phyloP scores from a whole-genome alignment of 2,888 invertebrate genomes.

The Pimpla rufipes region DNA sequence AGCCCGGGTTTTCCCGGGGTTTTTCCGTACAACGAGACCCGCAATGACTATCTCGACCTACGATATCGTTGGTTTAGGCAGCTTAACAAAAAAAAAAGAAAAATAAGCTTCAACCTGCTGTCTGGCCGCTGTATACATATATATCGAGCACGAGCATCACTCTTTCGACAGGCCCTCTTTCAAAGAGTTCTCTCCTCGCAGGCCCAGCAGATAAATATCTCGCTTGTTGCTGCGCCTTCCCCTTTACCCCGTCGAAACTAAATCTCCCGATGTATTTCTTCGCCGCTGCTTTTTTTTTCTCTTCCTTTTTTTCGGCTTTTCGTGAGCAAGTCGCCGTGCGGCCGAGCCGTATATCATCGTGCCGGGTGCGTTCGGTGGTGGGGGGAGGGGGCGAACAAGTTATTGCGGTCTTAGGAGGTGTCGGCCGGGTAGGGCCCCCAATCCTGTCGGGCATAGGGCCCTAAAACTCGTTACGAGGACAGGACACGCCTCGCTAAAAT shows the following conservation, averaged over 20 bases:
- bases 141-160: constrained; percentile 10
- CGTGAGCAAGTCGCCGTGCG: constrained; percentile 50
- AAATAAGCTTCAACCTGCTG: constrained; percentile 3
- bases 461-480: constrained; percentile 78
- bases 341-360: constrained; percentile 75
- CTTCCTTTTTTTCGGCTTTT: constrained; percentile 52
- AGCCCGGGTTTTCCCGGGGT: background rate
- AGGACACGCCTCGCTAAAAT: constrained; percentile 28
- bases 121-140: background rate
- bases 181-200: constrained; percentile 9
- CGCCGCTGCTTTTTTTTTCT: background rate
- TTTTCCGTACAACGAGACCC: background rate
- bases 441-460: constrained; percentile 66
- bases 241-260: constrained; percentile 13
- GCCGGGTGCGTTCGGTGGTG: background rate
- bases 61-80: background rate
- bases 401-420: constrained; percentile 76
- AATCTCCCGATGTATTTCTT: constrained; percentile 27
- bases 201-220: background rate
- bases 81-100: background rate
- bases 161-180: constrained; percentile 16
- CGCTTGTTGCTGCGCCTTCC: background rate
- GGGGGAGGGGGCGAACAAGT: constrained; percentile 68
- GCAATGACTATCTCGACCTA: background rate
- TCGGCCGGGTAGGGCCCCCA: constrained; percentile 9